Evolutionary conservation across 2,888 invertebrate genomes (phyloP).

Genomic region (Micoletzkya japonica): DNA sequence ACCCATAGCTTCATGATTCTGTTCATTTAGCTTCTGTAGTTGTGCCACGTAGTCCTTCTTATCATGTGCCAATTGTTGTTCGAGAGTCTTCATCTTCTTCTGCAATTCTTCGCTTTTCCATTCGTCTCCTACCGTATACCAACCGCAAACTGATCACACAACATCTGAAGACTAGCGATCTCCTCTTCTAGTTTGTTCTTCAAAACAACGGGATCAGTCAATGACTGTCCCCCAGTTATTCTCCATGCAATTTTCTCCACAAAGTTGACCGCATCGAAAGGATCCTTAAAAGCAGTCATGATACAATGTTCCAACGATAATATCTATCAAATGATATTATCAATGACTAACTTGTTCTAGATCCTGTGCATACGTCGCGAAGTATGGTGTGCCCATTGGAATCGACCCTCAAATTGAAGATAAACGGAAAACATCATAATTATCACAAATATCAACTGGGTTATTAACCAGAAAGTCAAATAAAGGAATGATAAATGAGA

Average conservation of each 20-base stretch:
- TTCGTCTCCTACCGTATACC: background rate
- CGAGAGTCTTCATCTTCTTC: slow-evolving; percentile 56
- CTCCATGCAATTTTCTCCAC: slow-evolving; percentile 94
- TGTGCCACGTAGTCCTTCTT: slow-evolving; percentile 53
- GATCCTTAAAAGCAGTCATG: slow-evolving; percentile 74
- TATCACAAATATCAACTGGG: too few relatives aligned
- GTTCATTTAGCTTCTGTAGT: slow-evolving; percentile 55
- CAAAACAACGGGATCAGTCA: slow-evolving; percentile 48
- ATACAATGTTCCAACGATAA: background rate
- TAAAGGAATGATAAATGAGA: too few relatives aligned
- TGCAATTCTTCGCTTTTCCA: slow-evolving; percentile 32
- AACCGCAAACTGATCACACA: slow-evolving; percentile 61
- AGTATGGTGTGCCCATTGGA: slow-evolving; percentile 44
- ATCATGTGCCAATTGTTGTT: slow-evolving; percentile 56
- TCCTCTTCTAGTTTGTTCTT: slow-evolving; percentile 63
- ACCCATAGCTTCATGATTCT: slow-evolving; percentile 55
- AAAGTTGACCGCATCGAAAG: slow-evolving; percentile 94
- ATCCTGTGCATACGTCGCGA: slow-evolving; percentile 61
- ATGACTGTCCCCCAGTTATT: slow-evolving; percentile 74
- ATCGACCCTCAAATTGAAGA: too few relatives aligned
- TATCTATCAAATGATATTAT: background rate
- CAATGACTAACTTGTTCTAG: slow-evolving; percentile 54
- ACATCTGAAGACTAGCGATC: slow-evolving; percentile 60
- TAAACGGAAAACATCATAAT: background rate
- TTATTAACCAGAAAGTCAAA: too few relatives aligned